These are phyloP conservation scores for Rhingia rostrata DNA, from an alignment of 2,888 invertebrate genomes.

Conservation along the genomic window DNA sequence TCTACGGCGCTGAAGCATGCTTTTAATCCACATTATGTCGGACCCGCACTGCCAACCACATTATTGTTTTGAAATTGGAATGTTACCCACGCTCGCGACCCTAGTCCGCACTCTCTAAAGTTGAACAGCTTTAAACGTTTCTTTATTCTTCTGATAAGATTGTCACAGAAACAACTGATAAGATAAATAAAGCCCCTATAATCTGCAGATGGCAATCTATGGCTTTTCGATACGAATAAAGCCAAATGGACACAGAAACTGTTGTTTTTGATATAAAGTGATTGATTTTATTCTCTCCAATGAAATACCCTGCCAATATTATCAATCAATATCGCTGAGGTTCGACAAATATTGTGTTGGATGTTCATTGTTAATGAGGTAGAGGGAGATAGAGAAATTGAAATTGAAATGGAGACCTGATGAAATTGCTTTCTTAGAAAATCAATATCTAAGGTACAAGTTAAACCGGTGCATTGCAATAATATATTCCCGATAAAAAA, in stretches of 20 bases:
- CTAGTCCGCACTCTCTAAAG: neutral
- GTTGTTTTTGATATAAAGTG: slow-evolving; percentile 6
- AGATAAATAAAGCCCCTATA: slow-evolving; percentile 36
- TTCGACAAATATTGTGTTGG: too few relatives aligned
- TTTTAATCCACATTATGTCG: too few relatives aligned
- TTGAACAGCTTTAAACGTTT: neutral
- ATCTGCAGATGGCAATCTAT: slow-evolving; percentile 40
- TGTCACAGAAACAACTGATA: slow-evolving; percentile 23
- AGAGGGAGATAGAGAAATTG: too few relatives aligned
- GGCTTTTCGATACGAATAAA: slow-evolving; percentile 28
- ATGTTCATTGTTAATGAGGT: too few relatives aligned
- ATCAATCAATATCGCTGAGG: neutral
- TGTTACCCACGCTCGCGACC: neutral
- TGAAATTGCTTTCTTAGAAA: too few relatives aligned
- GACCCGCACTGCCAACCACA: too few relatives aligned
- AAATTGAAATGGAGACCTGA: too few relatives aligned
- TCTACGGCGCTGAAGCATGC: too few relatives aligned
- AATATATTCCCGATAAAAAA: too few relatives aligned
- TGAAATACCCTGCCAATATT: neutral
- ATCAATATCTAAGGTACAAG: too few relatives aligned
- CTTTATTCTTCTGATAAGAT: slow-evolving; percentile 34
- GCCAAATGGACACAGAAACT: slow-evolving; percentile 8
- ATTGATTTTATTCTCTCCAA: neutral
- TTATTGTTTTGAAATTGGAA: too few relatives aligned
- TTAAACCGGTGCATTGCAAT: too few relatives aligned